Evolutionary conservation across 2,797 vertebrate species (phyloP).

Genomic region (Tympanoctomys barrerae): DNA sequence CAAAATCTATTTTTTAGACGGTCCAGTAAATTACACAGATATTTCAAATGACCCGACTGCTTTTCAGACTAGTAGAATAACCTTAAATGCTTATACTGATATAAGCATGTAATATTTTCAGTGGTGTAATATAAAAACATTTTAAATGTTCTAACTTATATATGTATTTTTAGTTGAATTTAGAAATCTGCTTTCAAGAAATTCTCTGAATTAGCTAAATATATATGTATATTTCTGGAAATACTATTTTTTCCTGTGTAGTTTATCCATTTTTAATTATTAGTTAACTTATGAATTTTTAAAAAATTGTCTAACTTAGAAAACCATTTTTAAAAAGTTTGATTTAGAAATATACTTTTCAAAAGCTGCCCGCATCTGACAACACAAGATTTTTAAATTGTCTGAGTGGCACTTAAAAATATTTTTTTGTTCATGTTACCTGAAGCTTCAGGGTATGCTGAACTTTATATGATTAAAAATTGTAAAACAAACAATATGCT

Average conservation of each 20-base stretch:
- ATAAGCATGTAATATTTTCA: constrained; percentile 47
- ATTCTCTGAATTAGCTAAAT: constrained; percentile 40
- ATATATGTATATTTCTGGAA: constrained; percentile 32
- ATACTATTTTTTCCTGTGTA: constrained; percentile 36
- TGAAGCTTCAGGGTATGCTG: not conserved
- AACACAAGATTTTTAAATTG: constrained; percentile 16
- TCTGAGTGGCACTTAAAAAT: not conserved
- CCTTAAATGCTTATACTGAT: constrained; percentile 19
- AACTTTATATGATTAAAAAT: constrained; percentile 51
- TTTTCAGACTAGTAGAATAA: constrained; percentile 28
- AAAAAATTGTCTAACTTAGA: constrained; percentile 15
- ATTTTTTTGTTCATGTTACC: constrained; percentile 11
- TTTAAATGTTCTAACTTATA: constrained; percentile 47
- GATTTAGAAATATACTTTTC: not conserved
- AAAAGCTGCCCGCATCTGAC: constrained; percentile 23
- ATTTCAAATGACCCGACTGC: constrained; percentile 42
- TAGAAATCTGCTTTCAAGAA: constrained; percentile 70
- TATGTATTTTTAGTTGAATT: constrained; percentile 51
- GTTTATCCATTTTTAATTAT: constrained; percentile 51
- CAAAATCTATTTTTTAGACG: constrained; percentile 20
- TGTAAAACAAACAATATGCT: constrained; percentile 58
- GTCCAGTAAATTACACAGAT: not conserved
- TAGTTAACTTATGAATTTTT: constrained; percentile 11
- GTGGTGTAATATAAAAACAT: constrained; percentile 23
- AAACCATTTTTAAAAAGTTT: constrained; percentile 51